phyloP scores from a whole-genome alignment of 2,113 vertebrate species.

The Bubo bubo region DNA sequence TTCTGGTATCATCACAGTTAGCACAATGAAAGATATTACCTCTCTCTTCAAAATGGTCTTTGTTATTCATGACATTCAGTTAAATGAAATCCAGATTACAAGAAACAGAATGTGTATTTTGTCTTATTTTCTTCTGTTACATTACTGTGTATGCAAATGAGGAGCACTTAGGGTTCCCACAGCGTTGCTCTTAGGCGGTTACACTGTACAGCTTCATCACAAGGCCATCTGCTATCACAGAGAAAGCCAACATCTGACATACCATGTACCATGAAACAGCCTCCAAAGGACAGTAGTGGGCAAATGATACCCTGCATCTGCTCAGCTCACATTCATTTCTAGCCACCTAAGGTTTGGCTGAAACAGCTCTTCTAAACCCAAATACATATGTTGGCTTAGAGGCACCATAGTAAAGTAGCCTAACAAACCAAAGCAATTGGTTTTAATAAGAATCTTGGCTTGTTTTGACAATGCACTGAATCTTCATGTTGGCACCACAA shows the following conservation, averaged over 20 bases:
- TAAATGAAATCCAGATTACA: background rate
- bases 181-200: background rate
- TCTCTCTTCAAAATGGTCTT: background rate
- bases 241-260: background rate
- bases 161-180: background rate
- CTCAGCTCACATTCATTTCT: slow-evolving; percentile 1
- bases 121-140: background rate
- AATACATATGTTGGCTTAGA: slow-evolving; percentile 48
- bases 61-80: background rate
- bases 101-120: background rate
- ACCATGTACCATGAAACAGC: background rate
- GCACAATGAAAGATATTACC: background rate
- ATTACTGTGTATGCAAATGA: background rate
- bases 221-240: background rate
- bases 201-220: rapidly evolving
- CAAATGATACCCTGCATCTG: background rate
- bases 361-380: background rate
- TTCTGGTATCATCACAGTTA: background rate
- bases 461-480: slow-evolving; percentile 58
- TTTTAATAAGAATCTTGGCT: slow-evolving; percentile 66
- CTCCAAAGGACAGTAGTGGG: background rate
- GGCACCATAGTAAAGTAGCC: slow-evolving; percentile 38
- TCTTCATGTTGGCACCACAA: background rate
- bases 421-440: slow-evolving; percentile 59
- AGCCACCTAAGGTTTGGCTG: slow-evolving; percentile 41